Evolutionary conservation across 2,797 vertebrate genomes (phyloP), one percentile per base, ranked within the genome.

Genomic region (Lithobates pipiens): DNA sequence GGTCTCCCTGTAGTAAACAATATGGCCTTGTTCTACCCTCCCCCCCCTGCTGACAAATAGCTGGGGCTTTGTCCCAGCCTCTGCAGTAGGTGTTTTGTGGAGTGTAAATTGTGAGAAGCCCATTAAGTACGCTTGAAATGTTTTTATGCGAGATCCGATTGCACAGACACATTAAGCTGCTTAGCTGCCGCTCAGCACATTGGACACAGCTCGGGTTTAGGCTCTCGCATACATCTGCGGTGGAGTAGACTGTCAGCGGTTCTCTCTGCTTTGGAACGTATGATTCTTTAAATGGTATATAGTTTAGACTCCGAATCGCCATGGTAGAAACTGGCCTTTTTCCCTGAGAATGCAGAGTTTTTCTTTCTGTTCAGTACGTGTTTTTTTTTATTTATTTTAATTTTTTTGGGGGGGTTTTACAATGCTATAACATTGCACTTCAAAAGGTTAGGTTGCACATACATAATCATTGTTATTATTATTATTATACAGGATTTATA

Each of bases 41-140:
- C 83, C 10, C n/a, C 29, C n/a, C 29, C 87, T 5, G 15, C 63
- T 0, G 2, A 69, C 44, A 36, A 27, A 68, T 32, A 77, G 84
- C 6, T 0, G 10, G 1, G 70, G 39, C 72, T 73, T 86, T 87
- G 89, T 80, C 88, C 90, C 34, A 83, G 74, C 67, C 68, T 32
- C 65, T 44, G 34, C 57, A 85, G 83, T 85, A 79, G 83, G 83
- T 34, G 57, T 63, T 44, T 10, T 67, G 72, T 72, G 82, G 87
- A 72, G 80, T 85, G 74, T 15, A 7, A 82, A 61, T 83, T 63
- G 86, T 57, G 78, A 81, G 83, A 81, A 90, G 27, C 81, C 86
- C 57, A 0, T 88, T 39, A 77, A 74, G 44, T 57, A 79, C 25
- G 39, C 68, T 23, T 77, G 69, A 79, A 71, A 73, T 74, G 57